Percentiles rank a stretch among this genome's conserved stretches.
phyloP scores from a whole-genome alignment of 1,140 invertebrate genomes.

The Zaprionus tsacasi region DNA sequence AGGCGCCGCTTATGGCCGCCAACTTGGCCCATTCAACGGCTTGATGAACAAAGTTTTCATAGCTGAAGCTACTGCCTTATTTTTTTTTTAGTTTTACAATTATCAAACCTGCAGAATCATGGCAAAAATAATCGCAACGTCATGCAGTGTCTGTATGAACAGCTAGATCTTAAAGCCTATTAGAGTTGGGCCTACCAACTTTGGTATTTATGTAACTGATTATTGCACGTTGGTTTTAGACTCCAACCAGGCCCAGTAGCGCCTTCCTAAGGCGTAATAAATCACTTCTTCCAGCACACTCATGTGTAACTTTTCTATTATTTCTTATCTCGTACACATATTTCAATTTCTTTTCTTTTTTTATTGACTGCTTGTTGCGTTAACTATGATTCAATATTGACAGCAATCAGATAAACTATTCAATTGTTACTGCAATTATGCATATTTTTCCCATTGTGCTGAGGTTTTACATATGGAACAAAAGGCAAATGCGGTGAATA shows the following conservation, averaged over 20 bases:
- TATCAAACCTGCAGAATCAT: conserved; percentile 46
- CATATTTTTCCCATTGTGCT: conserved; percentile 42
- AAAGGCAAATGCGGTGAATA: conserved; percentile 62
- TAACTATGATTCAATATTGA: conserved; percentile 18
- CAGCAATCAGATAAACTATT: conserved; percentile 2
- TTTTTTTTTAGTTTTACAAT: conserved; percentile 67
- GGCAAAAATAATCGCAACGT: no score
- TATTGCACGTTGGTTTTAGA: no score
- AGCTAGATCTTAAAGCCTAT: no score
- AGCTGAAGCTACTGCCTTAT: conserved; percentile 44
- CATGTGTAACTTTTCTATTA: no score
- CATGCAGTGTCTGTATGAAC: no score
- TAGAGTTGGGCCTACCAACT: no score
- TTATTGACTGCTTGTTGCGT: conserved; percentile 73
- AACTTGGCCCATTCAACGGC: conserved; percentile 54
- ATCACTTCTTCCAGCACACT: no score
- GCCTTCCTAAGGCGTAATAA: no score
- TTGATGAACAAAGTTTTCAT: conserved; percentile 78
- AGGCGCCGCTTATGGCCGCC: conserved; percentile 49
- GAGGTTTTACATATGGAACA: conserved; percentile 10
- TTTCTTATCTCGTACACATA: neutral
- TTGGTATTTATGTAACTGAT: no score
- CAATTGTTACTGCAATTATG: conserved; percentile 27
- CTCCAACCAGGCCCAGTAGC: no score
- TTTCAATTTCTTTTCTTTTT: conserved; percentile 32